Evolutionary conservation across 1,140 invertebrate species (phyloP).

Genomic region (Heliconius nattereri): DNA sequence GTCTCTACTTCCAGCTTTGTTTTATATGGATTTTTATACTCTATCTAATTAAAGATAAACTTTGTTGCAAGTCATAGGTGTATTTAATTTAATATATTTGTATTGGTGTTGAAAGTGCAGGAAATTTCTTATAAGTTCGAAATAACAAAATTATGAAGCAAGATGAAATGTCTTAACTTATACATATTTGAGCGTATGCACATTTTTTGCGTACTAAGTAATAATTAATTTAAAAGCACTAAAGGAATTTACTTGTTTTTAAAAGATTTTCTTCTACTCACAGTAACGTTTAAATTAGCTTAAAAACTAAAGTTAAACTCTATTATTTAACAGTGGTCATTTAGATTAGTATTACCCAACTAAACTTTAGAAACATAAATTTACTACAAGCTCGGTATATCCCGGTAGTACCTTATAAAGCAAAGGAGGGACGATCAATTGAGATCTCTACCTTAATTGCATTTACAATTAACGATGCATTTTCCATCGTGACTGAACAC

Average conservation of each 20-base stretch:
- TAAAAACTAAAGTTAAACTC: background rate
- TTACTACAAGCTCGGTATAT: background rate
- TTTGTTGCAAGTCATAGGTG: background rate
- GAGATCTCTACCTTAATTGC: slow-evolving; percentile 36
- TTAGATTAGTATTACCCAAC: too few relatives aligned
- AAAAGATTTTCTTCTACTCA: too few relatives aligned
- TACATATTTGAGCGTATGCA: too few relatives aligned
- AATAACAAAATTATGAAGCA: background rate
- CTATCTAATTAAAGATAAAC: background rate
- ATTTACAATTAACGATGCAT: slow-evolving; percentile 36
- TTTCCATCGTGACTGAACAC: slow-evolving; percentile 31
- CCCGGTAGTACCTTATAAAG: background rate
- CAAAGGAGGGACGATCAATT: slow-evolving; percentile 19
- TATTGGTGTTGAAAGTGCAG: background rate
- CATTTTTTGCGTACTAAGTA: too few relatives aligned
- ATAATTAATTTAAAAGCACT: too few relatives aligned
- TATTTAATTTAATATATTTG: background rate
- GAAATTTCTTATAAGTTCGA: background rate
- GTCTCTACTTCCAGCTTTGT: slow-evolving; percentile 19
- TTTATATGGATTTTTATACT: background rate
- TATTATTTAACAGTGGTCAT: too few relatives aligned
- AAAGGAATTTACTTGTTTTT: too few relatives aligned
- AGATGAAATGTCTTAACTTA: too few relatives aligned
- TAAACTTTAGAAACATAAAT: background rate
- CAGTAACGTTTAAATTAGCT: too few relatives aligned